Conservation (phyloP, 2,888 invertebrate species). For the Platynereis dumerilii region DNA sequence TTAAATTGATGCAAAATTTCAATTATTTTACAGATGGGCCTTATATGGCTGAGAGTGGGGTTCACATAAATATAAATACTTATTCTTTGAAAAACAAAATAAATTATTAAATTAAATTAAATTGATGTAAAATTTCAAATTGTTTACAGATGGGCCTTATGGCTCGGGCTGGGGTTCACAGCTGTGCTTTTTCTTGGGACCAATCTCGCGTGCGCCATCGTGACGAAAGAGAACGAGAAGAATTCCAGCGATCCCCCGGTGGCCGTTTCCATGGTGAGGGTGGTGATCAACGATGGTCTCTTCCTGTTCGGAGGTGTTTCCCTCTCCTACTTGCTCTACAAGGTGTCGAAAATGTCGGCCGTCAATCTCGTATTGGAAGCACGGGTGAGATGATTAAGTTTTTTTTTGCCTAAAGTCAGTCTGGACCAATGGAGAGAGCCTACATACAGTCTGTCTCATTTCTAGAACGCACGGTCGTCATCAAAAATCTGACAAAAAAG, state of each 20-base stretch:
- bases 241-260: slow-evolving; percentile 41
- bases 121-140: not conserved
- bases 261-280: slow-evolving; percentile 49
- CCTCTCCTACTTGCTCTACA: slow-evolving; percentile 54
- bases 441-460: too few species aligned
- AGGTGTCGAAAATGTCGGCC: slow-evolving; percentile 56
- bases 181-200: slow-evolving; percentile 51
- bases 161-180: slow-evolving; percentile 44
- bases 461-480: too few species aligned
- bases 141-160: slow-evolving; percentile 44
- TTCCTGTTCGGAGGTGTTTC: slow-evolving; percentile 53
- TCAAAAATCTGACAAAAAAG: too few species aligned
- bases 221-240: slow-evolving; percentile 42
- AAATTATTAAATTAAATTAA: too few species aligned
- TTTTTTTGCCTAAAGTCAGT: too few species aligned
- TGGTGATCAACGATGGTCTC: slow-evolving; percentile 56
- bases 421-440: too few species aligned
- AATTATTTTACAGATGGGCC: too few species aligned
- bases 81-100: too few species aligned
- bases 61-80: too few species aligned
- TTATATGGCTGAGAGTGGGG: too few species aligned
- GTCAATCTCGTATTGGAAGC: slow-evolving; percentile 57
- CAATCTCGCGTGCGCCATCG: slow-evolving; percentile 52
- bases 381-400: slow-evolving; percentile 49
- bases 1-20: too few species aligned